Evolutionary conservation across 2,113 vertebrate species (phyloP).

Genomic region (Steatornis caripensis): DNA sequence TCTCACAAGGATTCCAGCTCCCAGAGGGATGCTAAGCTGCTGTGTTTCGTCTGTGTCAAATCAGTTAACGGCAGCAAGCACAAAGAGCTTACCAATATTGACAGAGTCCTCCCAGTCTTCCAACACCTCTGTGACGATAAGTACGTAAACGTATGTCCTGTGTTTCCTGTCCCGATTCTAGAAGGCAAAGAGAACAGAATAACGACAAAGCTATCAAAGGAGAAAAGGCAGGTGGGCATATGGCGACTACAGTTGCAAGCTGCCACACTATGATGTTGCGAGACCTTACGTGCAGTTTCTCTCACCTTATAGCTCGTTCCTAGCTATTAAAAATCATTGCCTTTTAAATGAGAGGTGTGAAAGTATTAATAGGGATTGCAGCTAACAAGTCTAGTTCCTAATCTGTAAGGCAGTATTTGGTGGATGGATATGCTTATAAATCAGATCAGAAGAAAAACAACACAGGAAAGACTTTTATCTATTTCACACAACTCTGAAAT

Average conservation of each 20-base stretch:
- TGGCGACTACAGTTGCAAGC: fast-evolving
- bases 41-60: not conserved
- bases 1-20: not conserved
- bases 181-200: not conserved
- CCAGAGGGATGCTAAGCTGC: not conserved
- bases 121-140: slow-evolving; percentile 93
- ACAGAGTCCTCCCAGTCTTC: slow-evolving; percentile 99
- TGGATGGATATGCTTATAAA: not conserved
- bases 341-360: not conserved
- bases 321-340: not conserved
- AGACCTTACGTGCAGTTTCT: not conserved
- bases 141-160: slow-evolving; percentile 96
- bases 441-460: not conserved
- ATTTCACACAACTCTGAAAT: not conserved
- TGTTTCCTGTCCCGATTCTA: slow-evolving; percentile 97
- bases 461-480: not conserved
- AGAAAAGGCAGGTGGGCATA: not conserved
- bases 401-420: not conserved
- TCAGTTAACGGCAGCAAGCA: not conserved
- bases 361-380: not conserved
- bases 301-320: fast-evolving
- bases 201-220: not conserved
- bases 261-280: fast-evolving
- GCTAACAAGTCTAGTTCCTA: not conserved
- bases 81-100: slow-evolving; percentile 86